Percentiles rank a stretch among this genome's conserved stretches.
phyloP scores from a whole-genome alignment of 2,113 vertebrate species.

The Pygoscelis adeliae region DNA sequence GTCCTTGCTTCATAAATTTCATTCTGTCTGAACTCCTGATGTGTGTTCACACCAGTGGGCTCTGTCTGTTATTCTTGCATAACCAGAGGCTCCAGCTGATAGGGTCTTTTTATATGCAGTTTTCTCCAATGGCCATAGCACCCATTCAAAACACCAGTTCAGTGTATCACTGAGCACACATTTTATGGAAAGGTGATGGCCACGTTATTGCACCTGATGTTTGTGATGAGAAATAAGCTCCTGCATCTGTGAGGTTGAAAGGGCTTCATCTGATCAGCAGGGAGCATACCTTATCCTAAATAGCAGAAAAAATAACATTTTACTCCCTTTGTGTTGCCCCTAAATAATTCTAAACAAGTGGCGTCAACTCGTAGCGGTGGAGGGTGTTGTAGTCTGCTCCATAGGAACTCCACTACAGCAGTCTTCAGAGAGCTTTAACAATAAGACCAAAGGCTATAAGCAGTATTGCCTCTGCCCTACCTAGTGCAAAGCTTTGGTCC shows the following conservation, averaged over 20 bases:
- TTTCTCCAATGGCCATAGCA: background rate
- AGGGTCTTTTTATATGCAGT: background rate
- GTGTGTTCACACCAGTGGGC: conserved; percentile 9
- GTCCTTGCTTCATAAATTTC: conserved; percentile 42
- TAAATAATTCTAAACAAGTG: background rate
- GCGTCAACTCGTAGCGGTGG: background rate
- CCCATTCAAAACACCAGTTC: background rate
- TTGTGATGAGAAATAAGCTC: background rate
- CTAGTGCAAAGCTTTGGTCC: background rate
- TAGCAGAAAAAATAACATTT: background rate
- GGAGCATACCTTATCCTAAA: background rate
- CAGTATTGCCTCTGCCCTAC: background rate
- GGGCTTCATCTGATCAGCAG: background rate
- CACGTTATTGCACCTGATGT: background rate
- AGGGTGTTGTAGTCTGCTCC: background rate
- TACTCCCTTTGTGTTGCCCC: background rate
- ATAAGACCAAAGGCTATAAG: background rate
- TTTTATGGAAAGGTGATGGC: background rate
- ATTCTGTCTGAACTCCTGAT: conserved; percentile 48
- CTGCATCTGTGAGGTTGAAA: background rate
- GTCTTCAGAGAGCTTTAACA: background rate
- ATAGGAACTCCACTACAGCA: background rate
- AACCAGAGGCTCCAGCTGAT: background rate
- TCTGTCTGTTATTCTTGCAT: background rate
- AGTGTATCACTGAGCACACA: background rate